These are phyloP conservation scores for Hydropsyche betteni DNA, from an alignment of 2,888 invertebrate genomes.

Conservation along the genomic window DNA sequence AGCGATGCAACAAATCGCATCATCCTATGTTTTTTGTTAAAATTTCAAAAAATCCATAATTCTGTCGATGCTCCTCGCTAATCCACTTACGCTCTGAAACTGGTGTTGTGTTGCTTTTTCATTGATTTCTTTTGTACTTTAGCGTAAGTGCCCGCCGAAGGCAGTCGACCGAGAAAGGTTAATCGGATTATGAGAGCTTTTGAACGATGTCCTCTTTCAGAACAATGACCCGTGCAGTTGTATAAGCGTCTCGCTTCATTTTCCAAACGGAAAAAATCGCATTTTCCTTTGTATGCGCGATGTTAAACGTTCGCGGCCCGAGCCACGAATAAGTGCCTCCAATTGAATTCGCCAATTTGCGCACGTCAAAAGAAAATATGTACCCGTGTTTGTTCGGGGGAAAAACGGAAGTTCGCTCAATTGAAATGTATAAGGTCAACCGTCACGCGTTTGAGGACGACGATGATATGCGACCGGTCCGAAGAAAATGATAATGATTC, in stretches of 20 bases:
- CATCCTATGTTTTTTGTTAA: no score
- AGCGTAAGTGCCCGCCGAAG: constrained; percentile 15
- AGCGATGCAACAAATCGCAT: no score
- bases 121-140: constrained; percentile 22
- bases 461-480: constrained; percentile 9
- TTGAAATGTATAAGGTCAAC: constrained; percentile 22
- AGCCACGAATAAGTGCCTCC: no score
- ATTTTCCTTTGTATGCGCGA: no score
- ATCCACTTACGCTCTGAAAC: not conserved
- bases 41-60: not conserved
- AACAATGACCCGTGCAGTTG: constrained; percentile 19
- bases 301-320: no score
- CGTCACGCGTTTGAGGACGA: not conserved
- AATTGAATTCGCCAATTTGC: no score
- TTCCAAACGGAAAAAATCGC: not conserved
- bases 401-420: not conserved
- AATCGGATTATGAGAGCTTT: constrained; percentile 34
- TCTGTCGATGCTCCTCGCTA: not conserved
- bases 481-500: constrained; percentile 27
- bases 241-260: not conserved
- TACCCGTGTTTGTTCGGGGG: not conserved
- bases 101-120: not conserved
- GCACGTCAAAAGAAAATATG: no score
- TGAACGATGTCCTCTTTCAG: constrained; percentile 16
- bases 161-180: constrained; percentile 27